Base-by-base conservation (phyloP, 2,797 vertebrate genomes). In the Brachyrhaphis roseni region DNA sequence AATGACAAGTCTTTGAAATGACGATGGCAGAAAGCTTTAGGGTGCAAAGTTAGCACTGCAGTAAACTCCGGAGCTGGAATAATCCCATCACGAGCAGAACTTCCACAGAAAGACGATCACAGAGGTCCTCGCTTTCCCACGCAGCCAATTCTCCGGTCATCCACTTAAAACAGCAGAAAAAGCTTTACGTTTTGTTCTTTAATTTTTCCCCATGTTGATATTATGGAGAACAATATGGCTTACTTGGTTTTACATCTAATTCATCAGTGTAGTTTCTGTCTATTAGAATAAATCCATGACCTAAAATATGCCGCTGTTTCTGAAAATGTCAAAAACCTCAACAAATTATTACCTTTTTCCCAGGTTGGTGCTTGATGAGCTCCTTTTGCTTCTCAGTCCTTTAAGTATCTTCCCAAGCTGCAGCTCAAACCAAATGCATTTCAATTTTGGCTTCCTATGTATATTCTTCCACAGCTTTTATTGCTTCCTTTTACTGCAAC, bases 271-370 rank as follows among this genome's bases (percentile, higher is more conserved):
- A 64, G 59, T 64, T 64, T 36, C 59, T 64, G 59, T 53, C 45
- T 51, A 36, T 36, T 51, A 26, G 18, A 43, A 43, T 43, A 43
- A 15, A 43, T 70, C 26, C 39, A 7, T 26, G 10, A 43, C 26
- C 66, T 68, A n/a, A 68, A 68, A 68, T 34, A 31, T 26, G 8
- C 28, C 18, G 4, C 36, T 62, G 28, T 72, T 53, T 23, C 4
- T 26, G 26, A 43, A 68, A 68, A 68, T 70, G 11, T 6, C 16
- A 13, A 11, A 51, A 51, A 36, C 46, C 23, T 49, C 16, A 34
- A 47, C 34, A 13, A 3, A 80, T 79, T 84, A 92, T 90, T 93
- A 94, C 94, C 92, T 89, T 64, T 77, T 87, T 47, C 47, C 59
- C 75, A 76, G 75, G 11, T 12, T 49, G 41, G 59, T 31, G 5